Conservation (phyloP, 2,797 vertebrate genomes). For the Gallinago solitaria region DNA sequence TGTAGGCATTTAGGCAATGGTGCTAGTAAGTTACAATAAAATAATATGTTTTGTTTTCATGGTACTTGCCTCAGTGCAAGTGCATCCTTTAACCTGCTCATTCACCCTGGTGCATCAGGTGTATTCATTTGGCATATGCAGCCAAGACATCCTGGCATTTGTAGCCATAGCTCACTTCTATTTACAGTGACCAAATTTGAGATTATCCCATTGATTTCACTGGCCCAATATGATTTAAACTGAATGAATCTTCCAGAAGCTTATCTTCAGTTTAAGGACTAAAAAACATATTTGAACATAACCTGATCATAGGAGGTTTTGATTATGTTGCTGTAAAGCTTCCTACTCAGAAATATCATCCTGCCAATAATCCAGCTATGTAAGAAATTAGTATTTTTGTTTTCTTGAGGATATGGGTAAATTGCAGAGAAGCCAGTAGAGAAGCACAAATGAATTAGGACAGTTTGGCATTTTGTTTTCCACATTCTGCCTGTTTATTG, state of each 20-base stretch:
- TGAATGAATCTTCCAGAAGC: not conserved
- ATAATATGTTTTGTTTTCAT: not conserved
- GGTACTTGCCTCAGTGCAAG: not conserved
- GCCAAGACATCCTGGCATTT: not conserved
- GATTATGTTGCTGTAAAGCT: not conserved
- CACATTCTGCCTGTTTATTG: slow-evolving; percentile 13
- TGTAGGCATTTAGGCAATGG: slow-evolving; percentile 27
- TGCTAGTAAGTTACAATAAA: slow-evolving; percentile 3
- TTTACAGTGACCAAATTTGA: not conserved
- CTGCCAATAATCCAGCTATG: not conserved
- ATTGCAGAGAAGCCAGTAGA: not conserved
- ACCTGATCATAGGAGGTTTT: not conserved
- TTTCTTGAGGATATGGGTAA: not conserved
- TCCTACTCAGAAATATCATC: not conserved
- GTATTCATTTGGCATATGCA: not conserved
- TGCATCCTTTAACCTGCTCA: not conserved
- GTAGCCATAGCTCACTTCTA: not conserved
- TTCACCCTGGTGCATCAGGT: not conserved
- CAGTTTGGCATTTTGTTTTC: slow-evolving; percentile 3
- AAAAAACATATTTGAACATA: not conserved
- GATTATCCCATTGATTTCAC: not conserved
- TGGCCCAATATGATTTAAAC: not conserved
- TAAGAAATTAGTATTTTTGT: not conserved
- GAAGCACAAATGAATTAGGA: not conserved
- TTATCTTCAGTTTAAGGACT: not conserved